Base-by-base conservation (phyloP, 2,888 invertebrate species). In the Lordiphosa andalusiaca region DNA sequence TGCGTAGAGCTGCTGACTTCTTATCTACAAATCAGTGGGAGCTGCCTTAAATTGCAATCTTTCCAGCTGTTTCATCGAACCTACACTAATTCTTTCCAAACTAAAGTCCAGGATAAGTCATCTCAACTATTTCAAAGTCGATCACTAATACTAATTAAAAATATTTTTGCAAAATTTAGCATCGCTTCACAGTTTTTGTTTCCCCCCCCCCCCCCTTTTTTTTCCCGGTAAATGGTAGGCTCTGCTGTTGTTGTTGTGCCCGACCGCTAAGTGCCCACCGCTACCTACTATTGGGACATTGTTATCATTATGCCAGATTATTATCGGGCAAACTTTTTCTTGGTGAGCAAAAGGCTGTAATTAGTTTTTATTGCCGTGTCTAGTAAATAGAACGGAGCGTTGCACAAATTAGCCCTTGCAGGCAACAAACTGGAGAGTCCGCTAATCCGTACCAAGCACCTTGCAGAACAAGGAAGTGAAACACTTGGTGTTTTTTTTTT, bases 381-480 rank as follows among this genome's bases (percentile, higher is more conserved):
- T 65, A 72, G 60, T 61, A 82, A 80, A 81, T 73, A 76, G 59
- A 73, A 56, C 47, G 44, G 39, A 48, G 77, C 77, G 52, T 50
- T 68, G 75, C 56, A 84, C 75, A 78, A 78, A 81, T 83, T 81
- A 84, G 83, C 86, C 86, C 86, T 86, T 84, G 86, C 83, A 78
- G 83, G 77, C 67, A 70, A 71, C 59, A 56, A 67, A 64, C 55
- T 65, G 73, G 58, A 61, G 51, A 63, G 53, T 23, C 38, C 35
- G 67, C 73, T 85, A 81, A 85, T 83, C 78, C 82, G 69, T 53
- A 54, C 41, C 53, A 62, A 58, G 67, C 73, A 77, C 69, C 72
- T 76, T 76, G 82, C 71, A 70, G 56, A 78, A 85, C 86, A 84
- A 85, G 84, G 84, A 85, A 85, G 84, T 86, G 55, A 71, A 76